phyloP scores from a whole-genome alignment of 2,113 vertebrate genomes.

The Pteronura brasiliensis region DNA sequence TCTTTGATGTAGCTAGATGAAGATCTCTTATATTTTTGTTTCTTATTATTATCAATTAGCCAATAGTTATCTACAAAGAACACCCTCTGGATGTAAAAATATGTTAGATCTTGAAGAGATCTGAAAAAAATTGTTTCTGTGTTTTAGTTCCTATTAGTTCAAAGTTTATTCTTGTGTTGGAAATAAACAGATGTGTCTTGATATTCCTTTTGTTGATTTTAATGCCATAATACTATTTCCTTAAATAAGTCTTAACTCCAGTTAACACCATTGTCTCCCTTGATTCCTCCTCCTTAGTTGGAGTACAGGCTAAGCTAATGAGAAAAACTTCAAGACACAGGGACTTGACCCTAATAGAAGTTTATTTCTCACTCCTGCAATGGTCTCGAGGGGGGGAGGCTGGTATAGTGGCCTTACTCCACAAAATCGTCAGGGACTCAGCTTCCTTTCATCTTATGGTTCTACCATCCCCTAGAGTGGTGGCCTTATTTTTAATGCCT shows the following conservation, averaged over 20 bases:
- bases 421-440: background rate
- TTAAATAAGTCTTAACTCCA: background rate
- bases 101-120: background rate
- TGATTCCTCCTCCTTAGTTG: background rate
- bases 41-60: background rate
- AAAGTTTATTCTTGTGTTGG: background rate
- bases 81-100: background rate
- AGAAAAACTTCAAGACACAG: background rate
- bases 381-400: background rate
- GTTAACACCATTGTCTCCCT: background rate
- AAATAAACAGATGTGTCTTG: background rate
- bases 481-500: background rate
- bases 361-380: background rate
- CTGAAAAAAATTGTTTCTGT: background rate
- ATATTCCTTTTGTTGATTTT: background rate
- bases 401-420: background rate
- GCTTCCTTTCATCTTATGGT: background rate
- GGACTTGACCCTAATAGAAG: background rate
- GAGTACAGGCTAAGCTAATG: background rate
- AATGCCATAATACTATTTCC: background rate
- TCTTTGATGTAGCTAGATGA: background rate
- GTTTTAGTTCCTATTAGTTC: background rate
- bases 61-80: background rate
- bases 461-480: background rate
- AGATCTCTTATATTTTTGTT: slow-evolving; percentile 21